Percentiles rank a stretch among this genome's conserved stretches.
Evolutionary conservation across 2,113 vertebrate species (phyloP).

Genomic region (Tautogolabrus adspersus): DNA sequence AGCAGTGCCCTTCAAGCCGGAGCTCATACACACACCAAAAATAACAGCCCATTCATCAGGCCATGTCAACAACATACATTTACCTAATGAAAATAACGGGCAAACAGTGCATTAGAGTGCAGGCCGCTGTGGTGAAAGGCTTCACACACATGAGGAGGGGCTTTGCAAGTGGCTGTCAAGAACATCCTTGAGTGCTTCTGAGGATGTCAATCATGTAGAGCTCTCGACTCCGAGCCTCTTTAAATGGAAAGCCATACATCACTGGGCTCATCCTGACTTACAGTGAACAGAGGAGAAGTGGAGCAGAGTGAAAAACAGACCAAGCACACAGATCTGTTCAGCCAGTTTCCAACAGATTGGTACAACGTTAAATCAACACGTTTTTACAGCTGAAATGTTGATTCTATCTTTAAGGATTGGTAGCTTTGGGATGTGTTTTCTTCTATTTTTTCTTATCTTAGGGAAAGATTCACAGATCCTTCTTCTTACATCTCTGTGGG

Average conservation of each 20-base stretch:
- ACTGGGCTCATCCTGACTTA: conserved; percentile 30
- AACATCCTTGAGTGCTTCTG: conserved; percentile 67
- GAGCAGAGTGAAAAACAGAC: conserved; percentile 12
- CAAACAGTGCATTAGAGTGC: conserved; percentile 56
- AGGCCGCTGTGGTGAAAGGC: conserved; percentile 16
- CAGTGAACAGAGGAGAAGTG: conserved; percentile 30
- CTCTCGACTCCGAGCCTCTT: conserved; percentile 24
- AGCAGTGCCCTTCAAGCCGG: conserved; percentile 31
- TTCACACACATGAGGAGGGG: not conserved
- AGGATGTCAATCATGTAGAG: conserved; percentile 65
- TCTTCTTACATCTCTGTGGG: not conserved
- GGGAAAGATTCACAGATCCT: not conserved
- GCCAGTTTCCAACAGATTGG: not conserved
- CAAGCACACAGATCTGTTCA: conserved; percentile 7
- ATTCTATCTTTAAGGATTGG: not conserved
- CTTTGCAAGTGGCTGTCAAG: conserved; percentile 41
- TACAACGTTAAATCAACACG: not conserved
- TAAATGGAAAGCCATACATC: conserved; percentile 59
- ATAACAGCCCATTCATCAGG: conserved; percentile 71
- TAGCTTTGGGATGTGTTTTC: not conserved
- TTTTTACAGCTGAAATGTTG: not conserved
- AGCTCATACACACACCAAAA: conserved; percentile 45
- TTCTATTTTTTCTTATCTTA: not conserved
- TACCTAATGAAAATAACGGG: conserved; percentile 74
- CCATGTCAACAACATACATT: conserved; percentile 73